phyloP scores from a whole-genome alignment of 2,113 vertebrate genomes.

The Halichoeres trimaculatus region DNA sequence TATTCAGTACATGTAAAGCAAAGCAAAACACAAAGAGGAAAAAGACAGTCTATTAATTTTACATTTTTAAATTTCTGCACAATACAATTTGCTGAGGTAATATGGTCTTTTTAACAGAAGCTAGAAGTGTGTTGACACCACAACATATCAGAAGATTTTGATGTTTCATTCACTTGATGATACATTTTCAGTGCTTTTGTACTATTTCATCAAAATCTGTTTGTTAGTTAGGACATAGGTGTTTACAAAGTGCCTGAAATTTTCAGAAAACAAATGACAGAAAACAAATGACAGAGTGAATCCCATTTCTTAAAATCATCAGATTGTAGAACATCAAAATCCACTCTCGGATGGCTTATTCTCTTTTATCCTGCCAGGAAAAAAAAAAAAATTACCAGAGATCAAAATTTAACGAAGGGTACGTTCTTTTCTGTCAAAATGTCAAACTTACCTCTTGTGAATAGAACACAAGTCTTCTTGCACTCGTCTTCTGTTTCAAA shows the following conservation, averaged over 20 bases:
- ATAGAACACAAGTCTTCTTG: conserved; percentile 82
- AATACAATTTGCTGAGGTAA: conserved; percentile 36
- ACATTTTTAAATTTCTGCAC: too few species aligned
- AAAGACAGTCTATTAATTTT: neutral
- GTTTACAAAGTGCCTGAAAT: conserved; percentile 36
- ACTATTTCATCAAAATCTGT: neutral
- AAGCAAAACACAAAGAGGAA: conserved; percentile 21
- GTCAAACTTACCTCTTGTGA: conserved; percentile 68
- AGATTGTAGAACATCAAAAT: conserved; percentile 6
- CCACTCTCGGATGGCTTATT: conserved; percentile 22
- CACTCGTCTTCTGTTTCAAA: conserved; percentile 86
- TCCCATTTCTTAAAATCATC: conserved; percentile 28
- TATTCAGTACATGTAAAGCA: conserved; percentile 40
- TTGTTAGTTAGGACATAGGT: conserved; percentile 1
- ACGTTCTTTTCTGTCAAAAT: neutral
- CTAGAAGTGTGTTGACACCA: neutral
- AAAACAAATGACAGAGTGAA: conserved; percentile 25
- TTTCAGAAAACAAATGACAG: conserved; percentile 27
- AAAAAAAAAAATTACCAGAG: conserved; percentile 20
- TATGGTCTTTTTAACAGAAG: neutral
- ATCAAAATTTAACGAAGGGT: neutral
- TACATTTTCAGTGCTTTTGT: conserved; percentile 5
- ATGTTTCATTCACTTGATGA: neutral
- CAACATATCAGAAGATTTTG: neutral
- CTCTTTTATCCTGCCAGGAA: conserved; percentile 66